A percentile compares a stretch with the other conserved stretches of the same genome.
These are phyloP conservation scores for Hyposoter didymator DNA, from an alignment of 2,888 invertebrate species.

Conservation along the genomic window DNA sequence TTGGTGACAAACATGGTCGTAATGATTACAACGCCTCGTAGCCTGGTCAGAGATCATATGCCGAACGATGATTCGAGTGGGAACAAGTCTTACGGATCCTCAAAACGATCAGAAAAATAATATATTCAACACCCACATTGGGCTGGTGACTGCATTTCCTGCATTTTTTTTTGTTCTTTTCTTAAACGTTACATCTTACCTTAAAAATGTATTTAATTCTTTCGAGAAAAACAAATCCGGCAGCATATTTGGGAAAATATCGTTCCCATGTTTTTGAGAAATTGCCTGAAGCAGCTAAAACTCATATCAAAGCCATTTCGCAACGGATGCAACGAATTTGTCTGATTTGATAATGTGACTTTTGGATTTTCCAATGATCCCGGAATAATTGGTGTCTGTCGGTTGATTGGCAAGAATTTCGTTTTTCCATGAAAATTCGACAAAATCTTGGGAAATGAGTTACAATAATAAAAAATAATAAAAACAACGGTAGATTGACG, in stretches of 20 bases:
- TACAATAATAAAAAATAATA: not conserved
- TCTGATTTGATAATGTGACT: not conserved
- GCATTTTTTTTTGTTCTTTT: not conserved
- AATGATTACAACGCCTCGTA: constrained; percentile 55
- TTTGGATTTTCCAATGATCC: not conserved
- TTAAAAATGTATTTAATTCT: not conserved
- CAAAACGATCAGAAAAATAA: constrained; percentile 31
- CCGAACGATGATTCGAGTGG: constrained; percentile 61
- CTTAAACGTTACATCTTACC: not conserved
- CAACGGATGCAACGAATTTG: not conserved
- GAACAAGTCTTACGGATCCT: constrained; percentile 42
- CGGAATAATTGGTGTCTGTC: not conserved
- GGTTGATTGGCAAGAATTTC: not conserved
- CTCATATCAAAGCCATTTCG: not conserved
- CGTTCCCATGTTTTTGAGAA: not conserved
- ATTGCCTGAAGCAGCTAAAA: not conserved
- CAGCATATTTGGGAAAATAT: not conserved
- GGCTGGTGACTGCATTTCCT: constrained; percentile 14
- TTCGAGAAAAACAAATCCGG: not conserved
- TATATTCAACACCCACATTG: not conserved
- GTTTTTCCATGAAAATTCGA: not conserved
- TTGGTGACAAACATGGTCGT: constrained; percentile 44
- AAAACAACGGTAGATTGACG: constrained; percentile 7
- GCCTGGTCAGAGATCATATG: constrained; percentile 66
- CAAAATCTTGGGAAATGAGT: constrained; percentile 4